Percentiles rank a stretch among this genome's conserved stretches.
Conservation (phyloP, 2,888 invertebrate species). For the Rhimphoctona megacephalus region DNA sequence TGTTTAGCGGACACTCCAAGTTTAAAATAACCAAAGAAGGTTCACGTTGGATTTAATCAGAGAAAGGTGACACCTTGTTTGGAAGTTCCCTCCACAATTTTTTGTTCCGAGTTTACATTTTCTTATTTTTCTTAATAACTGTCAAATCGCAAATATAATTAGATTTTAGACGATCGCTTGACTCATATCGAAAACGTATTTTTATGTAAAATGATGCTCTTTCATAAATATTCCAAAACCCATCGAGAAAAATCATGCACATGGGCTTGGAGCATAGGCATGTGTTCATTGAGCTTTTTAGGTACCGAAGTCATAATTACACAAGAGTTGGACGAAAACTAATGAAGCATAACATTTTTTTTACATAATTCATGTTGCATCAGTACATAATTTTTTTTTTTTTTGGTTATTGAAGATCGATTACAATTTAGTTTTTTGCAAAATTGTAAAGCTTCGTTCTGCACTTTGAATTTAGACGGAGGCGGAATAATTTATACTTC, state of each 20-base stretch:
- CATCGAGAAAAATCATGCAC: background rate
- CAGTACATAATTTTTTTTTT: too few species aligned
- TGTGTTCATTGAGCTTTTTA: background rate
- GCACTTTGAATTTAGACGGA: background rate
- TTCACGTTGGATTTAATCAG: conserved; percentile 9
- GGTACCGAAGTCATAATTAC: too few species aligned
- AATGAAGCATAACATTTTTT: too few species aligned
- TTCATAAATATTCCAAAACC: background rate
- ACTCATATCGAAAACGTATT: background rate
- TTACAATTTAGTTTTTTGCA: background rate
- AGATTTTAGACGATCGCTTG: background rate
- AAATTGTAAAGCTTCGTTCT: background rate
- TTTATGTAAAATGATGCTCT: background rate
- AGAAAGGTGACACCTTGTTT: conserved; percentile 52
- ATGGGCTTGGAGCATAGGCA: too few species aligned
- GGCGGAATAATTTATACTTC: background rate
- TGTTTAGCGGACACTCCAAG: conserved; percentile 36
- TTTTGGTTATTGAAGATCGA: background rate
- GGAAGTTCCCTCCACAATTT: conserved; percentile 22
- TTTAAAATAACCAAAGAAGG: conserved; percentile 41
- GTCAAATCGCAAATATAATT: background rate
- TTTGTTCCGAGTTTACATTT: too few species aligned
- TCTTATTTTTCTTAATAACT: conserved; percentile 2
- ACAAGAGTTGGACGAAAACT: too few species aligned
- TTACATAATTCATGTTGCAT: background rate